phyloP scores from a whole-genome alignment of 2,888 invertebrate species.

The Scrobipalpa costella region DNA sequence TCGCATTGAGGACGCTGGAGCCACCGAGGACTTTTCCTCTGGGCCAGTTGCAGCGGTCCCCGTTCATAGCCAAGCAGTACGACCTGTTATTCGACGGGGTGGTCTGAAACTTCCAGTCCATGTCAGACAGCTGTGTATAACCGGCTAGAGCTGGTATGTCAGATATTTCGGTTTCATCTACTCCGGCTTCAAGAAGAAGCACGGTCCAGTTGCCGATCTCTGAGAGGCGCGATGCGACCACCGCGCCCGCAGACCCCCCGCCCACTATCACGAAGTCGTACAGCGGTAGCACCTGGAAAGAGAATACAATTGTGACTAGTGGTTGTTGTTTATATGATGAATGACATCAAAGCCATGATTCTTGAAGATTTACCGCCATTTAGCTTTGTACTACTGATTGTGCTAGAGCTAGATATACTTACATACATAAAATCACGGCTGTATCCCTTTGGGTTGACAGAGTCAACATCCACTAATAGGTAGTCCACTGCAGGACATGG shows the following conservation, averaged over 20 bases:
- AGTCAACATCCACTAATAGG: too few relatives aligned
- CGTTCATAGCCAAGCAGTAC: constrained; percentile 94
- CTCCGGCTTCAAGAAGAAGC: constrained; percentile 91
- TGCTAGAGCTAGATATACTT: too few relatives aligned
- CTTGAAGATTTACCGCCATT: too few relatives aligned
- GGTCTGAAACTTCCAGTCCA: constrained; percentile 97
- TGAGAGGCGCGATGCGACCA: constrained; percentile 91
- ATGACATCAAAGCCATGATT: background rate
- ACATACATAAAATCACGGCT: too few relatives aligned
- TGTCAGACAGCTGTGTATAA: constrained; percentile 90
- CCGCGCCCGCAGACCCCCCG: constrained; percentile 94
- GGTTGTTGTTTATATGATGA: background rate
- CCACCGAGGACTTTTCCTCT: constrained; percentile 95
- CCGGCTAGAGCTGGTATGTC: constrained; percentile 93
- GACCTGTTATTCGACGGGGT: constrained; percentile 87
- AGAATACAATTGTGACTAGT: background rate
- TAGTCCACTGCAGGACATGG: too few relatives aligned
- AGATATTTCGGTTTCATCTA: constrained; percentile 93
- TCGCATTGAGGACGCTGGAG: constrained; percentile 92
- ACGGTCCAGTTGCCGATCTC: constrained; percentile 92
- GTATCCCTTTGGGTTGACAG: too few relatives aligned
- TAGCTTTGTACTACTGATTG: too few relatives aligned
- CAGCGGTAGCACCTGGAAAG: constrained; percentile 85
- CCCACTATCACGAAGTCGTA: constrained; percentile 95
- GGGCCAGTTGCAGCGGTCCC: constrained; percentile 94